Percentiles rank a stretch among this genome's conserved stretches.
Conservation (phyloP, 2,113 vertebrate species). For the Strix uralensis region DNA sequence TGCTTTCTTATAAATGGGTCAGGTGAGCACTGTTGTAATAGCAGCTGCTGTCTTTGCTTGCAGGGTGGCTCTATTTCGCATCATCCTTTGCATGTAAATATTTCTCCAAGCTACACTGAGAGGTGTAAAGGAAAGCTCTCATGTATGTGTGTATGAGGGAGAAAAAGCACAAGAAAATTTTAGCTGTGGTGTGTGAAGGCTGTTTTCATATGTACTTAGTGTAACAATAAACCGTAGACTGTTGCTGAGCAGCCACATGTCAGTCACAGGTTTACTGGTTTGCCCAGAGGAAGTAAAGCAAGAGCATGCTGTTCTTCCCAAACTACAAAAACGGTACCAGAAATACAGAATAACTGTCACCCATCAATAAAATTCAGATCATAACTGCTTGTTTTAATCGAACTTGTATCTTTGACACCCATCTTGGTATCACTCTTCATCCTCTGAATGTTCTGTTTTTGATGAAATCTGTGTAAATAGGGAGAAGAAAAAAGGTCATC, state of each 20-base stretch:
- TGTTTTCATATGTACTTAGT: fast-evolving
- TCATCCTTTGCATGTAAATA: neutral
- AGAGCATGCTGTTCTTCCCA: neutral
- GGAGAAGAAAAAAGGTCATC: neutral
- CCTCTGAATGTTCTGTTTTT: neutral
- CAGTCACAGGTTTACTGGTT: neutral
- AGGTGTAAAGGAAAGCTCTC: neutral
- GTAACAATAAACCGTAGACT: neutral
- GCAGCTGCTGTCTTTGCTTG: neutral
- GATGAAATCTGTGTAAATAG: neutral
- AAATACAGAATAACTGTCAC: neutral
- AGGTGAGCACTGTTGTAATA: fast-evolving
- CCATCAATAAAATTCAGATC: neutral
- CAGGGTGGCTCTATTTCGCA: neutral
- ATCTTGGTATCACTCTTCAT: neutral
- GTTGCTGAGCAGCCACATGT: neutral
- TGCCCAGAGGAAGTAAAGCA: neutral
- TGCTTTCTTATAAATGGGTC: neutral
- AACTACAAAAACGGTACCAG: neutral
- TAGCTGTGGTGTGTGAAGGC: neutral
- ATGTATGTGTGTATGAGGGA: neutral
- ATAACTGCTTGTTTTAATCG: neutral
- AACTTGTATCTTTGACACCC: neutral
- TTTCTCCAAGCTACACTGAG: neutral
- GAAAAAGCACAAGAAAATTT: neutral